Percentiles rank a stretch among this genome's conserved stretches.
These are phyloP conservation scores for Drepana arcuata DNA, from an alignment of 1,140 invertebrate genomes.

Conservation along the genomic window DNA sequence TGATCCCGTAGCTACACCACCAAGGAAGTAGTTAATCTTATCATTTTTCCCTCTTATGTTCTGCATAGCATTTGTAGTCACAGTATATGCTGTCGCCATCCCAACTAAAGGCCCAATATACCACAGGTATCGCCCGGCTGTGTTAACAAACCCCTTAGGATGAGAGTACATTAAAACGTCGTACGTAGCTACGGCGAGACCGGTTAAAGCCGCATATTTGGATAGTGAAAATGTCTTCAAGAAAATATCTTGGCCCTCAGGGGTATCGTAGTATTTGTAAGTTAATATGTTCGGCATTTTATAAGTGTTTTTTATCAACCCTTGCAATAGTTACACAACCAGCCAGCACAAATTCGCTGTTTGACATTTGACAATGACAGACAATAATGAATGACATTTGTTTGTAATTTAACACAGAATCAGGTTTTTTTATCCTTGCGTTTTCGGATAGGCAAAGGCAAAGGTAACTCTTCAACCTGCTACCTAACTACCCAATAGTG, in stretches of 20 bases:
- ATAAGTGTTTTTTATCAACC: no score
- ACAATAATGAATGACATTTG: no score
- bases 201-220: slow-evolving; percentile 71
- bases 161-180: slow-evolving; percentile 75
- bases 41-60: slow-evolving; percentile 79
- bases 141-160: slow-evolving; percentile 61
- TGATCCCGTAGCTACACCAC: slow-evolving; percentile 72
- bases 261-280: slow-evolving; percentile 78
- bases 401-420: no score
- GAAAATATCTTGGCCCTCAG: slow-evolving; percentile 78
- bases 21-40: slow-evolving; percentile 73
- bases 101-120: slow-evolving; percentile 74
- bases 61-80: slow-evolving; percentile 73
- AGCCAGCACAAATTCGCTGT: neutral
- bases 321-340: slow-evolving; percentile 68
- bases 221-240: slow-evolving; percentile 75
- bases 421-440: no score
- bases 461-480: no score
- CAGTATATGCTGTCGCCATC: slow-evolving; percentile 76
- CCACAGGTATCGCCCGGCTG: slow-evolving; percentile 54
- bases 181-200: slow-evolving; percentile 62
- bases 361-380: neutral
- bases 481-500: no score
- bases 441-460: no score
- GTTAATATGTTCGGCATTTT: no score